These are phyloP conservation scores for Drosophila pachea DNA, from an alignment of 1,140 invertebrate species.

Conservation along the genomic window DNA sequence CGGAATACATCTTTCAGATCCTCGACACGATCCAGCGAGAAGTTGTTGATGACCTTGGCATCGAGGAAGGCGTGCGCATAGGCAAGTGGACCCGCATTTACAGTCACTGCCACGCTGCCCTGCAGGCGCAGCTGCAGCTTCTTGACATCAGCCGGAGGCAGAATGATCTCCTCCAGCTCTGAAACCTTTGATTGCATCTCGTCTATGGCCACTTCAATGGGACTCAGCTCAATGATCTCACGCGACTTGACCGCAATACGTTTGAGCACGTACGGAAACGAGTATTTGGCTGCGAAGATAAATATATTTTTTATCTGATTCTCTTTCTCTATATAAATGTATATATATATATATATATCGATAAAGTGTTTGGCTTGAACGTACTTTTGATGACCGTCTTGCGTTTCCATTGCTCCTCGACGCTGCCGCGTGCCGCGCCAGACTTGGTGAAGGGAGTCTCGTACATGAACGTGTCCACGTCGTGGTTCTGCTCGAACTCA, in stretches of 20 bases:
- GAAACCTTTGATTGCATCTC: conserved; percentile 92
- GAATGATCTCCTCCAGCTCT: conserved; percentile 91
- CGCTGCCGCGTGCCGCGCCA: conserved; percentile 87
- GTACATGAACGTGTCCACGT: conserved; percentile 92
- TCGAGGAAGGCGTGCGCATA: conserved; percentile 95
- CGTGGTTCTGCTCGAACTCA: conserved; percentile 93
- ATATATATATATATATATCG: background rate
- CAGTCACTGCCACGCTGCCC: conserved; percentile 94
- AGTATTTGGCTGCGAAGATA: conserved; percentile 84
- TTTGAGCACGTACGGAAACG: conserved; percentile 95
- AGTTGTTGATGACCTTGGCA: conserved; percentile 83
- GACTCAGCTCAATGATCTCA: conserved; percentile 88
- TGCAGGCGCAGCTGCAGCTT: conserved; percentile 93
- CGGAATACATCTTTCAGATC: conserved; percentile 92
- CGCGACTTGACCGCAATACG: conserved; percentile 88
- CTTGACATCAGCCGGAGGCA: conserved; percentile 89
- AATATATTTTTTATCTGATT: background rate
- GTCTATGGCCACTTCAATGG: conserved; percentile 96
- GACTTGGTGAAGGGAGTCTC: conserved; percentile 95
- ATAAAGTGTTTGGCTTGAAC: conserved; percentile 24
- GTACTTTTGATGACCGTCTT: conserved; percentile 91
- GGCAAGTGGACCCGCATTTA: conserved; percentile 96
- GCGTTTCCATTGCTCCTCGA: conserved; percentile 93
- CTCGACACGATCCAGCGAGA: conserved; percentile 89
- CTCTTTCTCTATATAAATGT: background rate